phyloP scores from a whole-genome alignment of 2,113 vertebrate species.

The Actenoides lindsayi region DNA sequence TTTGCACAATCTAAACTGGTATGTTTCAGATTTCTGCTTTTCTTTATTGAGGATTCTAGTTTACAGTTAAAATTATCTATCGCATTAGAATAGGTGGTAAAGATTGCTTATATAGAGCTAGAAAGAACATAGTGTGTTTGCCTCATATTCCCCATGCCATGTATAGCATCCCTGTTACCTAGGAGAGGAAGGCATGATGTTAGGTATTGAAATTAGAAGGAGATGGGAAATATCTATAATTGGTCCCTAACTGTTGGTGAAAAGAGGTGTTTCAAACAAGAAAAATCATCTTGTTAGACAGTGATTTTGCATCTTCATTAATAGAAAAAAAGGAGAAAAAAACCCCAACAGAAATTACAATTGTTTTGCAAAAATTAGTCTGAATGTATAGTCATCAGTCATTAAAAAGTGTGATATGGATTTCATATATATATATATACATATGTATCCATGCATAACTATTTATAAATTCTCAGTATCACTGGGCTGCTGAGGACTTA shows the following conservation, averaged over 20 bases:
- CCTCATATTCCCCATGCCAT: background rate
- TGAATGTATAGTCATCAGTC: constrained; percentile 8
- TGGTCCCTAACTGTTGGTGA: constrained; percentile 63
- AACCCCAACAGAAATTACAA: background rate
- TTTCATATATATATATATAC: constrained; percentile 48
- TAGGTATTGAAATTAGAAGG: constrained; percentile 60
- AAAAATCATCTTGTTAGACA: constrained; percentile 44
- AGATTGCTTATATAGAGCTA: constrained; percentile 10
- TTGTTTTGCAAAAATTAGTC: background rate
- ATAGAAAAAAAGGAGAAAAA: background rate
- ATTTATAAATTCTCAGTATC: constrained; percentile 69
- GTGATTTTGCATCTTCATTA: constrained; percentile 40
- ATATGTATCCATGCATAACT: constrained; percentile 6
- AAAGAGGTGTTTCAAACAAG: constrained; percentile 57
- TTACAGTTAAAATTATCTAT: constrained; percentile 17
- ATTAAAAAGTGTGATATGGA: constrained; percentile 3
- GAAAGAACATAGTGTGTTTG: constrained; percentile 35
- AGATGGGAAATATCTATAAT: constrained; percentile 66
- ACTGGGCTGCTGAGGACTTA: constrained; percentile 69
- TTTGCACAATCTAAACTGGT: constrained; percentile 15
- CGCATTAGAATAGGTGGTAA: constrained; percentile 1
- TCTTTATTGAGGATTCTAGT: constrained; percentile 4
- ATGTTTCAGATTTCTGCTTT: constrained; percentile 34
- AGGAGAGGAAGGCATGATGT: constrained; percentile 36
- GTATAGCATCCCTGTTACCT: constrained; percentile 57